Percentiles rank a stretch among this genome's conserved stretches.
Evolutionary conservation across 1,140 invertebrate genomes (phyloP).

Genomic region (Chironomus tepperi): DNA sequence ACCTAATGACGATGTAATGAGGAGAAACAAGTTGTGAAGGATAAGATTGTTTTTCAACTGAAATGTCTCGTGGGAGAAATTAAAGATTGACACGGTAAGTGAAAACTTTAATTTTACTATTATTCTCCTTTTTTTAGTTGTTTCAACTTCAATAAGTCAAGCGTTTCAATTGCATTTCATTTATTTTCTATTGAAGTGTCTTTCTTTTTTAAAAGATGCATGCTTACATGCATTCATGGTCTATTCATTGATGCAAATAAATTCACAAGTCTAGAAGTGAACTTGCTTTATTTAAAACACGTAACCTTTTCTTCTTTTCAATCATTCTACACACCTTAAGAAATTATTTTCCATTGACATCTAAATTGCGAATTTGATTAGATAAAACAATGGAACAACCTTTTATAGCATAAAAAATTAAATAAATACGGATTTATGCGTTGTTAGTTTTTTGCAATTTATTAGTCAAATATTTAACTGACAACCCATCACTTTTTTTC

Average conservation of each 20-base stretch:
- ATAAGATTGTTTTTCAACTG: background rate
- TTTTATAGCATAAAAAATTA: background rate
- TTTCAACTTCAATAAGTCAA: background rate
- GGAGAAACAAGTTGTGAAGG: background rate
- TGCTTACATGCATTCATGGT: background rate
- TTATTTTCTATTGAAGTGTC: background rate
- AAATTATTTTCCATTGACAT: slow-evolving; percentile 17
- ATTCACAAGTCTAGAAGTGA: no score
- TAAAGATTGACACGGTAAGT: background rate
- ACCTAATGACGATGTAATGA: background rate
- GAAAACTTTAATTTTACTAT: background rate
- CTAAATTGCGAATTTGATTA: slow-evolving; percentile 6
- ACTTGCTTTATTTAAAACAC: no score
- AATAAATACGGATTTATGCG: slow-evolving; percentile 1
- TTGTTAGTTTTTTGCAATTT: background rate
- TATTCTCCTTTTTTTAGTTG: background rate
- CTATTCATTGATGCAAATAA: background rate
- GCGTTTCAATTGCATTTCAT: background rate
- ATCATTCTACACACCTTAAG: background rate
- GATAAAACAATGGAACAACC: background rate
- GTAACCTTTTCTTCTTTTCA: no score
- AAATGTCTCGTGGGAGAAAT: background rate
- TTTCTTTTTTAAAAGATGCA: background rate
- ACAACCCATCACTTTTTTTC: no score
- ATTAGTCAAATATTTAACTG: no score